Percentiles rank a stretch among this genome's conserved stretches.
phyloP scores from a whole-genome alignment of 2,888 invertebrate genomes.

The Saturnia pavonia region DNA sequence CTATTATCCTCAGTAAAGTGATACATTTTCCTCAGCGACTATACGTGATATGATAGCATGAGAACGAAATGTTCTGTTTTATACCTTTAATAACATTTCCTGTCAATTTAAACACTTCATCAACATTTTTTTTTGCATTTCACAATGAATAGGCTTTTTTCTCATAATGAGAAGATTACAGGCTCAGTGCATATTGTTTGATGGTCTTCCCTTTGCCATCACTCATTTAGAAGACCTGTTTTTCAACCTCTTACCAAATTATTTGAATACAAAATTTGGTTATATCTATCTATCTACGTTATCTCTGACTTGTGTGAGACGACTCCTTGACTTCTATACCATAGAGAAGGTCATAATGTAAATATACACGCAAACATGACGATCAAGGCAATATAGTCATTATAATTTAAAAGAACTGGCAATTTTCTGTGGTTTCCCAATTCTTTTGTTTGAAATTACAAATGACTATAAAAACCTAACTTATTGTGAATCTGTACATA shows the following conservation, averaged over 20 bases:
- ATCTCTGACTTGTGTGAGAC: not conserved
- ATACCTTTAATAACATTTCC: slow-evolving; percentile 2
- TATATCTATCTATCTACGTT: not conserved
- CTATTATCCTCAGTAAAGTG: not conserved
- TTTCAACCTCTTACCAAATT: not conserved
- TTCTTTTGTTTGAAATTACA: not conserved
- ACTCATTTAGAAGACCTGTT: not conserved
- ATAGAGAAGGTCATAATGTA: not conserved
- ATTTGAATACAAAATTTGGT: not conserved
- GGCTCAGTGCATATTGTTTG: not conserved
- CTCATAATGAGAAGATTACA: not conserved
- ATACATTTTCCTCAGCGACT: not conserved
- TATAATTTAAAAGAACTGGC: not conserved
- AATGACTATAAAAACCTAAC: no score
- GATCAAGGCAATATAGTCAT: no score
- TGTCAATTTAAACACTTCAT: slow-evolving; percentile 7
- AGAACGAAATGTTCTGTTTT: not conserved
- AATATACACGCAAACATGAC: no score
- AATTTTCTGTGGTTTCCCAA: not conserved
- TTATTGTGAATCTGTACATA: no score
- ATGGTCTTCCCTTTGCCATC: not conserved
- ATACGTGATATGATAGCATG: not conserved
- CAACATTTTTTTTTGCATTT: not conserved
- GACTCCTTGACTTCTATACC: not conserved
- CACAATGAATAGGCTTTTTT: not conserved